Conservation (phyloP, 2,797 vertebrate species). For the Danio tinwini region DNA sequence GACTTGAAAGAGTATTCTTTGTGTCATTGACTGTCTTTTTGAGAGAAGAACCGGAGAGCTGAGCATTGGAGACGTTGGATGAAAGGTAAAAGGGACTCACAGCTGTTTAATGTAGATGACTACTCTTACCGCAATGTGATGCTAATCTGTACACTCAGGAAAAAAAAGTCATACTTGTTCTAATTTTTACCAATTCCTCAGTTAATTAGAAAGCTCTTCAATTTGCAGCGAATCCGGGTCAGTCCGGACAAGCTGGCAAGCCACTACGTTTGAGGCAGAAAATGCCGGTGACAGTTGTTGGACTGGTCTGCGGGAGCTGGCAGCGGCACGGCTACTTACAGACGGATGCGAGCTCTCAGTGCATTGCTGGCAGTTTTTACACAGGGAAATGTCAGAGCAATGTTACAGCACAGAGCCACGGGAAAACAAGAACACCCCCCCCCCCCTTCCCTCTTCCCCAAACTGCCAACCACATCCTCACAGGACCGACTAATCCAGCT, state of each 20-base stretch:
- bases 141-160: conserved; percentile 78
- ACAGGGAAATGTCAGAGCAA: conserved; percentile 63
- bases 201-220: conserved; percentile 84
- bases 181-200: conserved; percentile 78
- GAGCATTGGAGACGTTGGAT: conserved; percentile 41
- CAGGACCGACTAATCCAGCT: conserved; percentile 61
- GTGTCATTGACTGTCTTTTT: conserved; percentile 56
- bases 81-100: conserved; percentile 53
- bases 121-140: conserved; percentile 67
- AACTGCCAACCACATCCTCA: conserved; percentile 72
- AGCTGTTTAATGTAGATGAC: conserved; percentile 52
- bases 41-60: conserved; percentile 38
- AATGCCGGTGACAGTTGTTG: conserved; percentile 71
- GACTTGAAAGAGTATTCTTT: conserved; percentile 55
- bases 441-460: conserved; percentile 50
- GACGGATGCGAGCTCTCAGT: conserved; percentile 65
- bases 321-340: conserved; percentile 66
- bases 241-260: conserved; percentile 74
- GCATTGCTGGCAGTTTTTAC: conserved; percentile 58
- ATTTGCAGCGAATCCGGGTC: conserved; percentile 77
- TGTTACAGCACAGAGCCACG: conserved; percentile 61
- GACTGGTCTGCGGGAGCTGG: conserved; percentile 72
- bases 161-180: conserved; percentile 73
- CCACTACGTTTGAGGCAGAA: conserved; percentile 74
- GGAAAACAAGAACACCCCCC: conserved; percentile 55